Evolutionary conservation across 2,888 invertebrate species (phyloP).

Genomic region (Volucella zonaria): DNA sequence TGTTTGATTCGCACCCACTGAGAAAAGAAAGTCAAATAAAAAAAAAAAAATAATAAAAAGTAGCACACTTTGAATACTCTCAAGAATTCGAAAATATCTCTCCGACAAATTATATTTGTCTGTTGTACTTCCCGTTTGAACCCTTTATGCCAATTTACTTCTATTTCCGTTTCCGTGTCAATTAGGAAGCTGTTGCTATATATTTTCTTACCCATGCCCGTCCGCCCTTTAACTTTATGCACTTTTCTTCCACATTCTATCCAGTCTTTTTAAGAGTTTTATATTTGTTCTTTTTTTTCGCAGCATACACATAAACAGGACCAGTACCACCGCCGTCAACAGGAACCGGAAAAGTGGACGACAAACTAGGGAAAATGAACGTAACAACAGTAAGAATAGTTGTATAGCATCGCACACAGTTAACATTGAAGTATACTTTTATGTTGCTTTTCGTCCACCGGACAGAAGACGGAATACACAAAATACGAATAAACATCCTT

Average conservation of each 20-base stretch:
- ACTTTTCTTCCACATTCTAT: slow-evolving; percentile 40
- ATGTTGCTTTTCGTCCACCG: slow-evolving; percentile 59
- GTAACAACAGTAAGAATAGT: slow-evolving; percentile 40
- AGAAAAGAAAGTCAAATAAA: background rate
- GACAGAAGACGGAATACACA: slow-evolving; percentile 41
- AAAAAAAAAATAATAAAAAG: slow-evolving; percentile 3
- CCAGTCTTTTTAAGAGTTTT: slow-evolving; percentile 46
- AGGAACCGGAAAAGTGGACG: slow-evolving; percentile 74
- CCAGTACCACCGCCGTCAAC: slow-evolving; percentile 58
- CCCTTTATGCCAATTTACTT: slow-evolving; percentile 61
- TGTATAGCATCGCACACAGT: slow-evolving; percentile 32
- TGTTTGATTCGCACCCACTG: too few species aligned
- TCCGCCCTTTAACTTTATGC: slow-evolving; percentile 3
- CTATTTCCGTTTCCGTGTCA: slow-evolving; percentile 72
- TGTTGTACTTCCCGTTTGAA: slow-evolving; percentile 63
- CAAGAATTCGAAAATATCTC: background rate
- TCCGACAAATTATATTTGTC: slow-evolving; percentile 43
- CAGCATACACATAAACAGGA: slow-evolving; percentile 28
- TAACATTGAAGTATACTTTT: slow-evolving; percentile 58
- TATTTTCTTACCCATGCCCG: slow-evolving; percentile 4
- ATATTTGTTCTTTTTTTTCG: slow-evolving; percentile 34
- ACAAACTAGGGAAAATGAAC: slow-evolving; percentile 68
- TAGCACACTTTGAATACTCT: background rate
- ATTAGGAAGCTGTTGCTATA: slow-evolving; percentile 63
- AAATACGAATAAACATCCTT: slow-evolving; percentile 70